Conservation (phyloP, 2,113 vertebrate genomes). For the Ia io region DNA sequence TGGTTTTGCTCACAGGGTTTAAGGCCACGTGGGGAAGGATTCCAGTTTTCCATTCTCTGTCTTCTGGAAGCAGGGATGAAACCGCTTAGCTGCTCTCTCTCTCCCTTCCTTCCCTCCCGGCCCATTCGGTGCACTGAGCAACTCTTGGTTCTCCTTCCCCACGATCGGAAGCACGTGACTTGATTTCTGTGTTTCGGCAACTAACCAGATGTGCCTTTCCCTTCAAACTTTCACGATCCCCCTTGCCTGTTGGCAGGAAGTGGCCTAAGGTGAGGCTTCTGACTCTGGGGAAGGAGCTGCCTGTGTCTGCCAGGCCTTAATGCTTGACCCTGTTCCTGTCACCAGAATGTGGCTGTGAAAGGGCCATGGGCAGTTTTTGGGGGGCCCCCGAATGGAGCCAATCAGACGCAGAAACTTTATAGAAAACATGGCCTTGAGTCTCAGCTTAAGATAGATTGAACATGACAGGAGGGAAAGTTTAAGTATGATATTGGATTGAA, state of each 20-base stretch:
- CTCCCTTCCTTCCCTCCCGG: not conserved
- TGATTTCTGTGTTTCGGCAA: not conserved
- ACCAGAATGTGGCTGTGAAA: not conserved
- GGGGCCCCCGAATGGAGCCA: not conserved
- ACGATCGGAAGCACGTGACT: not conserved
- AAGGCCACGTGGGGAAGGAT: not conserved
- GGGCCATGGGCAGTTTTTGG: not conserved
- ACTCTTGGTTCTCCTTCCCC: not conserved
- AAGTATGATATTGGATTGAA: not conserved
- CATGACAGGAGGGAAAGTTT: not conserved
- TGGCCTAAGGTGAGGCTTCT: not conserved
- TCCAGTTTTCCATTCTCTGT: not conserved
- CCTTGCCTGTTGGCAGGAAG: not conserved
- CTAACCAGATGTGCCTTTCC: not conserved
- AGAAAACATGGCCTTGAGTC: not conserved
- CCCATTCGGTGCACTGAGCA: not conserved
- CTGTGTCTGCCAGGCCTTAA: not conserved
- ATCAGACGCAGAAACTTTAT: not conserved
- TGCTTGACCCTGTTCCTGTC: not conserved
- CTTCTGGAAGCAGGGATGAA: not conserved
- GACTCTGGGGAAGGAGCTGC: not conserved
- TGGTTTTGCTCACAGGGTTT: not conserved
- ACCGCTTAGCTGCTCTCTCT: no score
- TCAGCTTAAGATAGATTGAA: not conserved
- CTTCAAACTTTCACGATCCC: not conserved